Evolutionary conservation across 2,888 invertebrate species (phyloP).

Genomic region (Cephus nigrinus): DNA sequence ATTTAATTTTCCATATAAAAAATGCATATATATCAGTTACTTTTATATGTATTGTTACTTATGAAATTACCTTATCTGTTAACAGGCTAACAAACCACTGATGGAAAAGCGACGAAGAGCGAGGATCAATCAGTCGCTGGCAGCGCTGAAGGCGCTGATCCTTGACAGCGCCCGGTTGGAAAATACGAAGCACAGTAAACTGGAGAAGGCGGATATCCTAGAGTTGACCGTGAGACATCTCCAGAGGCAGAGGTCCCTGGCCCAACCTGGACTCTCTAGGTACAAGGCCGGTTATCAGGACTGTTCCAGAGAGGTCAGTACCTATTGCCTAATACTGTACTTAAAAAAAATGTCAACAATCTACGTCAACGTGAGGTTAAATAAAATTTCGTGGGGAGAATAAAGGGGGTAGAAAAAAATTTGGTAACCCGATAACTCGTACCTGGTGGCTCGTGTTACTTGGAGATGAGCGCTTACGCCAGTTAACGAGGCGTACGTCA

Average conservation of each 20-base stretch:
- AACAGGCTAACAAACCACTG: conserved; percentile 80
- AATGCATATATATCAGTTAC: not conserved
- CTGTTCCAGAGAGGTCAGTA: conserved; percentile 73
- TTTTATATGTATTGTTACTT: conserved; percentile 4
- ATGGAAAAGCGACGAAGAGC: conserved; percentile 82
- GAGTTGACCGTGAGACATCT: conserved; percentile 87
- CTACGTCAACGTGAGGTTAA: not conserved
- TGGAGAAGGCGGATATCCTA: conserved; percentile 87
- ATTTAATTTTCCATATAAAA: not conserved
- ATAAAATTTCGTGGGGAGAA: not conserved
- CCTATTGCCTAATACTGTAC: not conserved
- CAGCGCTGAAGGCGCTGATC: conserved; percentile 78
- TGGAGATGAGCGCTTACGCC: not conserved
- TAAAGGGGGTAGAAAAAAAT: not conserved
- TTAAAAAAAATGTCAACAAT: not conserved
- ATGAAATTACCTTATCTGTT: conserved; percentile 20
- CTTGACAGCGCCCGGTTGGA: conserved; percentile 76
- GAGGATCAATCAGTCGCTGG: conserved; percentile 79
- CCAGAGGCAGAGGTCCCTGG: conserved; percentile 78
- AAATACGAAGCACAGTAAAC: conserved; percentile 81
- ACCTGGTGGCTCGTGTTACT: not conserved
- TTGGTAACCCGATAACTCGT: not conserved
- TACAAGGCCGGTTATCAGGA: conserved; percentile 77
- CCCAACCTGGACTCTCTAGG: conserved; percentile 73
- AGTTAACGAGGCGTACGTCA: not conserved